Base-by-base conservation (phyloP, 2,888 invertebrate genomes). In the Amblyjoppa fuscipennis region DNA sequence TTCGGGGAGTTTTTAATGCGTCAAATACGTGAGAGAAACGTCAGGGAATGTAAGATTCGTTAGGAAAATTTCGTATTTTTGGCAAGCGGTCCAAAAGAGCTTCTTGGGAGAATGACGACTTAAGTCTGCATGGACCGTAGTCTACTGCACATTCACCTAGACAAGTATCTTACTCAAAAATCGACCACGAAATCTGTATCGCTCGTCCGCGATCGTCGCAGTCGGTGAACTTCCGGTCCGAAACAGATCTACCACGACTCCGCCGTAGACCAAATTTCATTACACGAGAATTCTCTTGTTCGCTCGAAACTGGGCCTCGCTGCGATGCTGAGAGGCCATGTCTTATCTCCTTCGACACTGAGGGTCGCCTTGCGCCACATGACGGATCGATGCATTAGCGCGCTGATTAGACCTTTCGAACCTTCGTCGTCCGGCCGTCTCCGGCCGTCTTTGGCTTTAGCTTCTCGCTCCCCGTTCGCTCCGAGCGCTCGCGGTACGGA, bases 301-400 rank as follows among this genome's bases (percentile, higher is more conserved):
- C 61, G 66, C 45, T 74, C 73, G 28, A 16, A 49, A 59, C 59
- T 56, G 64, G 61, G 38, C 25, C 76, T 69, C 34, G 64, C 7
- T 16, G 64, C 28, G 28, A 31, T 31, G 68, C 80, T 5, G n/a
- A 64, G 69, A 68, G 74, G 3, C 28, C 28, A 73, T 81, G 75
- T 81, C 74, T 70, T 83, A 77, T 78, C 77, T 74, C 74, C 61
- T 49, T 69, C 61, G 64, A 69, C 38, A 74, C 74, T 56, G 81
- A 64, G 77, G 86, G 89, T 85, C 88, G 88, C 81, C 82, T 86
- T 83, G 49, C 87, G 88, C 87, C 88, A 91, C 91, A 92, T 93
- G 93, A 93, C 92, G 90, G 92, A 93, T 93, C 92, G 92, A 81
- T 92, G 90, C 93, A 93, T 93, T 93, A 93, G 91, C 89, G 88